Percentiles rank a stretch among this genome's conserved stretches.
Conservation (phyloP, 2,113 vertebrate genomes). For the Mirza zaza region DNA sequence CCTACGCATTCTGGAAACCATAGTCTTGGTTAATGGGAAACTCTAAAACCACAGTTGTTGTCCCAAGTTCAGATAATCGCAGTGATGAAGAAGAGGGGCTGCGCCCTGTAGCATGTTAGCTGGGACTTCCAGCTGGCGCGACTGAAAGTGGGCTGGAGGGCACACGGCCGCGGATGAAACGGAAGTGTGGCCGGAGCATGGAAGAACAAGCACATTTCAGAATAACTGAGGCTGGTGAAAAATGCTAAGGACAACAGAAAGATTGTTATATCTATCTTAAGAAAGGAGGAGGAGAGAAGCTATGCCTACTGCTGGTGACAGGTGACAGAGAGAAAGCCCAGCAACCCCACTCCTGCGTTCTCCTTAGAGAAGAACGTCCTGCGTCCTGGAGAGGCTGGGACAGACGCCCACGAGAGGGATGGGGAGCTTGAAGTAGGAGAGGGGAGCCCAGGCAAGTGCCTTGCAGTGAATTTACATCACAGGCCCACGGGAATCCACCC, state of each 20-base stretch:
- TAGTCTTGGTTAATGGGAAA: background rate
- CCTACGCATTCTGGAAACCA: background rate
- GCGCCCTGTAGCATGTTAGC: accelerated
- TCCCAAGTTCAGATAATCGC: background rate
- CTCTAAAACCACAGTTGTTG: background rate
- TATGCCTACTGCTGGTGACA: background rate
- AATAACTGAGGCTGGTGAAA: background rate
- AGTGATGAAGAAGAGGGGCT: background rate
- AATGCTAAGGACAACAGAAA: background rate
- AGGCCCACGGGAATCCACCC: background rate
- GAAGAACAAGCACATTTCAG: background rate
- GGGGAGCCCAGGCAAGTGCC: background rate
- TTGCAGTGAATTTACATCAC: background rate
- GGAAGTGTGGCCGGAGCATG: background rate
- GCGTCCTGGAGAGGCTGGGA: background rate
- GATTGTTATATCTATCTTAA: background rate
- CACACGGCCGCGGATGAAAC: background rate
- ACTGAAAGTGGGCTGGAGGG: background rate
- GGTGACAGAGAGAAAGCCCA: background rate
- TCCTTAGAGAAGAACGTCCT: accelerated
- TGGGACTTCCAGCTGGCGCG: background rate
- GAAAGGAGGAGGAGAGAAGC: background rate
- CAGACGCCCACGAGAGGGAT: background rate
- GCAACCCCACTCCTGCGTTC: background rate
- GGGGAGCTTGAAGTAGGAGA: background rate